Evolutionary conservation across 2,888 invertebrate genomes (phyloP).

Genomic region (Empis livida): DNA sequence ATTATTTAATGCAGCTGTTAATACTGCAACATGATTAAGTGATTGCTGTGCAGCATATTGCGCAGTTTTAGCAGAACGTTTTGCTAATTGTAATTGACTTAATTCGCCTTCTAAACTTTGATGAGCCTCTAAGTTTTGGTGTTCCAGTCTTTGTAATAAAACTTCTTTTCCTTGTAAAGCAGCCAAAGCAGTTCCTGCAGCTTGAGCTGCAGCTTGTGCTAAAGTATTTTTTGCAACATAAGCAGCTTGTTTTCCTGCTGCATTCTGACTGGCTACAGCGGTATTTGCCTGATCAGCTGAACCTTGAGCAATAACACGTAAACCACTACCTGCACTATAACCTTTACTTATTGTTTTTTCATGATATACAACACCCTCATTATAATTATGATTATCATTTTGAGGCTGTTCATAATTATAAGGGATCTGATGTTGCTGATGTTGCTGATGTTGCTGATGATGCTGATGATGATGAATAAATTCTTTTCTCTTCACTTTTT

Average conservation of each 20-base stretch:
- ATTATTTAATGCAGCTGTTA: constrained; percentile 61
- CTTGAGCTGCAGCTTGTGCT: constrained; percentile 61
- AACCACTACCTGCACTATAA: background rate
- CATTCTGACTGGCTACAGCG: constrained; percentile 57
- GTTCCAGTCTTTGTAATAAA: constrained; percentile 51
- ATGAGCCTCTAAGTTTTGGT: constrained; percentile 62
- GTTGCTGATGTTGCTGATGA: background rate
- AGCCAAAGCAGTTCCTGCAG: constrained; percentile 53
- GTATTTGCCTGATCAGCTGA: constrained; percentile 65
- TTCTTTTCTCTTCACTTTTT: background rate
- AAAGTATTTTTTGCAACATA: constrained; percentile 65
- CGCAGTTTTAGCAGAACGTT: constrained; percentile 54
- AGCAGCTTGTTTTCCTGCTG: constrained; percentile 65
- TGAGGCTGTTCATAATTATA: background rate
- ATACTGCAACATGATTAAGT: constrained; percentile 50
- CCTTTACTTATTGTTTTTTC: background rate
- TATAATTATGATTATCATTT: background rate
- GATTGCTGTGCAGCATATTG: constrained; percentile 58
- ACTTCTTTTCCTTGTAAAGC: constrained; percentile 54
- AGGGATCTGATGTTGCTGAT: background rate
- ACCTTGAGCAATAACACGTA: constrained; percentile 45
- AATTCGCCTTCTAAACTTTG: constrained; percentile 54
- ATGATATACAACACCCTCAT: background rate
- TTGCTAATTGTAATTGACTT: constrained; percentile 58
- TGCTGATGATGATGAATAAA: background rate